A percentile compares a stretch with the other conserved stretches of the same genome.
Conservation (phyloP, 23 tunicate species). For the Styela plicata region DNA sequence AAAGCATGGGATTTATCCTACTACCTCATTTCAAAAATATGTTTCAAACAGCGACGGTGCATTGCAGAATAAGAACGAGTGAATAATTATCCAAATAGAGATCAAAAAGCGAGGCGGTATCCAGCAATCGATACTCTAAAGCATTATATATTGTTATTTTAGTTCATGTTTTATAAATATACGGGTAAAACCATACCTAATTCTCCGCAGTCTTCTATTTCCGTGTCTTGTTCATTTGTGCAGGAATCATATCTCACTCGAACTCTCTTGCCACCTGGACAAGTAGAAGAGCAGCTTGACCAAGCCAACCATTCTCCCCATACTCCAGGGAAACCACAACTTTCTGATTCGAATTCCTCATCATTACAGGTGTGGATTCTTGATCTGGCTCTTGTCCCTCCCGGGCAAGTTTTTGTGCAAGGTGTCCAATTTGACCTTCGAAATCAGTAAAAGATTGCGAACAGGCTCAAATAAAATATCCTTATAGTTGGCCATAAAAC, state of each 20-base stretch:
- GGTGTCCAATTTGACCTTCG: slow-evolving; percentile 45
- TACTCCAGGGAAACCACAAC: slow-evolving; percentile 59
- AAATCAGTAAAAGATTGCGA: too few species aligned
- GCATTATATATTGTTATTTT: too few species aligned
- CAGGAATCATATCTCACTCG: slow-evolving; percentile 56
- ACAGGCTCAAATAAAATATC: too few species aligned
- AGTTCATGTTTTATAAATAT: too few species aligned
- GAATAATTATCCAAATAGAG: too few species aligned
- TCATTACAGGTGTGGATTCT: slow-evolving; percentile 35
- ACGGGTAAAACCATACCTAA: slow-evolving; percentile 47
- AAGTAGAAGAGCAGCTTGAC: slow-evolving; percentile 91
- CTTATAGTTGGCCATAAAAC: too few species aligned
- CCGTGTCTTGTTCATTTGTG: slow-evolving; percentile 23
- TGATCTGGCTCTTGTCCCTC: slow-evolving; percentile 39
- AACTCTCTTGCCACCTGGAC: slow-evolving; percentile 69
- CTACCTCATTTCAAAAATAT: too few species aligned
- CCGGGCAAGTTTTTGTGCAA: slow-evolving; percentile 35
- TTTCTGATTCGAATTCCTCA: slow-evolving; percentile 32
- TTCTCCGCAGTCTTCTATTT: slow-evolving; percentile 37
- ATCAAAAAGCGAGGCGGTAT: too few species aligned
- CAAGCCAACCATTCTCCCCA: slow-evolving; percentile 52
- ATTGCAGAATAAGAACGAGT: too few species aligned
- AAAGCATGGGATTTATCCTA: too few species aligned
- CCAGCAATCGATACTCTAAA: too few species aligned
- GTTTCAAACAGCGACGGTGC: too few species aligned